Conservation (phyloP, 2,888 invertebrate genomes). For the Calliphora vomitoria region DNA sequence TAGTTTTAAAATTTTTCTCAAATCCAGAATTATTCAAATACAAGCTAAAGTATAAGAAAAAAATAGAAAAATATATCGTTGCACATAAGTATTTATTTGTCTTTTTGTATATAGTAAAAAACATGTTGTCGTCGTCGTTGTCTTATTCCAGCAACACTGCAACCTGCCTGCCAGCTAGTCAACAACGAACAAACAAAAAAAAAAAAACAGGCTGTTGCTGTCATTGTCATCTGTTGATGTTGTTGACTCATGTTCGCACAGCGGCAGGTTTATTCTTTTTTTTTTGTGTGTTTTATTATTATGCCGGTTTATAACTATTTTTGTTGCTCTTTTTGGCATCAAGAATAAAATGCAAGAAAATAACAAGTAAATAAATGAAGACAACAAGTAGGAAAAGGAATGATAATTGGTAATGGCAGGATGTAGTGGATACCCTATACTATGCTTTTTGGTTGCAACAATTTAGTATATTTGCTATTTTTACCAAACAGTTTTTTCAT, state of each 20-base stretch:
- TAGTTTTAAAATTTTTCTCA: constrained; percentile 8
- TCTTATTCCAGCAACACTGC: constrained; percentile 24
- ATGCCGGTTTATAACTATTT: constrained; percentile 39
- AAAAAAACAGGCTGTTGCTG: constrained; percentile 48
- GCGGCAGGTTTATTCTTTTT: constrained; percentile 49
- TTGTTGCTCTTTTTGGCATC: constrained; percentile 40
- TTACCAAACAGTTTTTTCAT: no score
- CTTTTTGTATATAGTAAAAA: not conserved
- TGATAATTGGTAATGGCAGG: constrained; percentile 45
- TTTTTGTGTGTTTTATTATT: constrained; percentile 25
- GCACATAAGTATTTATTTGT: not conserved
- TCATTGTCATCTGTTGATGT: constrained; percentile 69
- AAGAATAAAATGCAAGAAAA: constrained; percentile 42
- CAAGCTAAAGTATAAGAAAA: not conserved
- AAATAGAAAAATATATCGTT: constrained; percentile 5
- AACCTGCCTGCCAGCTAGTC: constrained; percentile 32
- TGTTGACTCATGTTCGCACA: constrained; percentile 67
- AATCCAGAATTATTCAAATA: not conserved
- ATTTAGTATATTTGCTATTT: no score
- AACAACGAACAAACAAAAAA: constrained; percentile 20
- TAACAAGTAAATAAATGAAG: constrained; percentile 45
- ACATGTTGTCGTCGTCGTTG: constrained; percentile 22
- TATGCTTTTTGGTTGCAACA: not conserved
- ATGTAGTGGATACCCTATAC: not conserved
- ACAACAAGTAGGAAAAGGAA: constrained; percentile 29